phyloP scores from a whole-genome alignment of 2,797 vertebrate genomes.

The Manis javanica region DNA sequence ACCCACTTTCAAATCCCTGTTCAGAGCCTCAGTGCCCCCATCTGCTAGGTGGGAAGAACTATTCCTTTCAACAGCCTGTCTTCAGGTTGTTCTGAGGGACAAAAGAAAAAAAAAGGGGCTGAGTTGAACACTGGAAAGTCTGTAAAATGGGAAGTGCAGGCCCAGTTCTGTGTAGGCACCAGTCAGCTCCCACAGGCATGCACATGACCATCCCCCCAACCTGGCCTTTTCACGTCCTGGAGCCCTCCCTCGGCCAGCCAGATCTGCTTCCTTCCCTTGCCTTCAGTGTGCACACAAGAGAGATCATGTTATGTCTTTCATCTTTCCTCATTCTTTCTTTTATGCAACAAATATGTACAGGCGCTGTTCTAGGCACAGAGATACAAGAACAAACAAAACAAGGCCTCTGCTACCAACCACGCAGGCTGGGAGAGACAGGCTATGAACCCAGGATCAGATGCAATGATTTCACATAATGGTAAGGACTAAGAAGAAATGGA shows the following conservation, averaged over 20 bases:
- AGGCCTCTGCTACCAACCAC: background rate
- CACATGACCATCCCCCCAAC: fast-evolving
- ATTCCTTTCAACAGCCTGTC: background rate
- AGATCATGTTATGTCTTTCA: background rate
- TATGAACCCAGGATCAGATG: background rate
- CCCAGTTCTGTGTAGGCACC: background rate
- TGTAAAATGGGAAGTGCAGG: background rate
- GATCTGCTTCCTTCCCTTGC: background rate
- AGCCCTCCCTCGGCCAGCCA: background rate
- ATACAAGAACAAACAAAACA: background rate
- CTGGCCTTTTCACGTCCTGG: background rate
- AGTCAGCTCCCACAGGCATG: fast-evolving
- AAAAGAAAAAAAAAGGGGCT: background rate
- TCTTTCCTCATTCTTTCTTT: background rate
- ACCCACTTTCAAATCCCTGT: background rate
- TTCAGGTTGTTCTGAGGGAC: background rate
- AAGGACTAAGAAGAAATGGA: background rate
- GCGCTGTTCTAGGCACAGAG: background rate
- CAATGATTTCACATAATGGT: background rate
- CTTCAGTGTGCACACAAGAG: background rate
- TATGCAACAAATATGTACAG: background rate
- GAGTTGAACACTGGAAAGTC: background rate
- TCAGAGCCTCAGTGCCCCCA: background rate
- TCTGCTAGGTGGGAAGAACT: background rate
- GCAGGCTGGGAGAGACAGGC: background rate